These are phyloP conservation scores for Ruditapes philippinarum DNA, from an alignment of 1,140 invertebrate species.

Conservation along the genomic window DNA sequence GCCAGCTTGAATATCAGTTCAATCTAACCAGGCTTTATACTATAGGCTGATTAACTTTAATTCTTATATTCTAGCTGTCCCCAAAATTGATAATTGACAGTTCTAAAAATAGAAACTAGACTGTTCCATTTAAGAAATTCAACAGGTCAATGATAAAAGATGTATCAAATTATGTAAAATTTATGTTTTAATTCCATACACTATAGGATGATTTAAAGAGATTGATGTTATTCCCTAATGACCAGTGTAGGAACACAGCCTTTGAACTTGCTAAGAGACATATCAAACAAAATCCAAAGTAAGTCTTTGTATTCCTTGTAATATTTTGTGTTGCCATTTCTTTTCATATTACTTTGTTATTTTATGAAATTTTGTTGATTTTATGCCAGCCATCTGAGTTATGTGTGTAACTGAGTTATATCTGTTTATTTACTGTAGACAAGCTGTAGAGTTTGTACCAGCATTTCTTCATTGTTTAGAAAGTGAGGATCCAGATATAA, in stretches of 20 bases:
- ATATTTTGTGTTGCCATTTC: not conserved
- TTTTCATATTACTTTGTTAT: not conserved
- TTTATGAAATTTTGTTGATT: not conserved
- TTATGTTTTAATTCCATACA: no score
- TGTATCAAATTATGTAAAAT: no score
- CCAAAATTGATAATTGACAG: no score
- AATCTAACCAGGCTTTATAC: no score
- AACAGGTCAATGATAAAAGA: no score
- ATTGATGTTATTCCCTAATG: constrained; percentile 89
- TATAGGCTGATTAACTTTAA: no score
- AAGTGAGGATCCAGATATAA: constrained; percentile 92
- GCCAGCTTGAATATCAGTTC: no score
- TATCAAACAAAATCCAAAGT: constrained; percentile 90
- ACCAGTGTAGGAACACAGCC: constrained; percentile 90
- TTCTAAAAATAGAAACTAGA: no score
- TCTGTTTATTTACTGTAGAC: constrained; percentile 73
- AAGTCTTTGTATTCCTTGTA: no score
- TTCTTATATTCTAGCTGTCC: no score
- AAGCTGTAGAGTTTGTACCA: constrained; percentile 89
- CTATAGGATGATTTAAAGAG: constrained; percentile 84
- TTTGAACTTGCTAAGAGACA: constrained; percentile 90
- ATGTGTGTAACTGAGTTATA: not conserved
- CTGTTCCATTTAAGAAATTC: no score
- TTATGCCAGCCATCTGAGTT: not conserved
- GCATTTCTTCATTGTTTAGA: constrained; percentile 93